These are phyloP conservation scores for Anguilla megastoma DNA, from an alignment of 2,797 vertebrate species.

Conservation along the genomic window DNA sequence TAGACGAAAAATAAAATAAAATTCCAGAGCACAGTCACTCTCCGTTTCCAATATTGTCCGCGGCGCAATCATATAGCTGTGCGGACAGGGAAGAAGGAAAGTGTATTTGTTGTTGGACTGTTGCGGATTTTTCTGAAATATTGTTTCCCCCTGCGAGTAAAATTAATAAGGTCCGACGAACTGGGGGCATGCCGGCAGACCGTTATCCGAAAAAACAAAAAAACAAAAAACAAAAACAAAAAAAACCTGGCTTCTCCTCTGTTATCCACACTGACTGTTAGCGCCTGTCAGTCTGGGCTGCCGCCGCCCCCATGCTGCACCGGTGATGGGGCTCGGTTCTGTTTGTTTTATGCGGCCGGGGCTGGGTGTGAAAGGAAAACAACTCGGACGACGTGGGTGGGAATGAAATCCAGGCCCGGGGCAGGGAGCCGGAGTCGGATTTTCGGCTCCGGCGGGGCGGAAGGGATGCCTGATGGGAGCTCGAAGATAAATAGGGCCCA, in stretches of 20 bases:
- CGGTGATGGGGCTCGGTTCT: neutral
- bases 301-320: neutral
- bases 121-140: neutral
- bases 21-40: neutral
- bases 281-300: neutral
- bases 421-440: neutral
- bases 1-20: neutral
- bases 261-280: neutral
- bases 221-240: too few species aligned
- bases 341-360: constrained; percentile 1
- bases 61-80: neutral
- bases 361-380: neutral
- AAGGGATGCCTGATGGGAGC: neutral
- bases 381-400: neutral
- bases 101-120: neutral
- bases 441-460: neutral
- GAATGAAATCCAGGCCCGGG: neutral
- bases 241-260: neutral
- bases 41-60: neutral
- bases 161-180: neutral
- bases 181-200: neutral
- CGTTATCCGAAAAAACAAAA: neutral
- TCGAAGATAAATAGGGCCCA: neutral
- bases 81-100: neutral
- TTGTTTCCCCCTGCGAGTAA: neutral